A percentile compares a stretch with the other conserved stretches of the same genome.
These are phyloP conservation scores for Epizoanthus fatuus DNA, from an alignment of 92 coral and sea anemone species.

Conservation along the genomic window DNA sequence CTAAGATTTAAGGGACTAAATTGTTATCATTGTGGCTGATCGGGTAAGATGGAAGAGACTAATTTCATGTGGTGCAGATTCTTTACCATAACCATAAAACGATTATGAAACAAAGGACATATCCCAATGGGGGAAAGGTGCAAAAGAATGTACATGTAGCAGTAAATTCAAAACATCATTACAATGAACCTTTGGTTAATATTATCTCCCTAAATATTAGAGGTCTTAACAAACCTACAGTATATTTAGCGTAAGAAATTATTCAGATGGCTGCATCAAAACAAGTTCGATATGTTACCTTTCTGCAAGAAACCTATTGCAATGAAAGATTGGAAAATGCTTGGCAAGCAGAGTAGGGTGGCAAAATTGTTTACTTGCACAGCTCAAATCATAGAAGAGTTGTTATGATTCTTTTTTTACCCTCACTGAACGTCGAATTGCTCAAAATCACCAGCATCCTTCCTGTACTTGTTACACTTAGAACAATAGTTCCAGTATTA, in stretches of 20 bases:
- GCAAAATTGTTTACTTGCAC: neutral
- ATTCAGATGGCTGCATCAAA: neutral
- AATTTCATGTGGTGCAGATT: too few species aligned
- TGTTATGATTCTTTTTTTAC: neutral
- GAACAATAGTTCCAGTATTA: constrained; percentile 23
- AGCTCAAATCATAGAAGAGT: neutral
- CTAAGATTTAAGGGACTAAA: too few species aligned
- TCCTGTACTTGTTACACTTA: constrained; percentile 1
- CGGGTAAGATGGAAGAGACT: too few species aligned
- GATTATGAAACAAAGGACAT: too few species aligned
- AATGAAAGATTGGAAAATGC: neutral
- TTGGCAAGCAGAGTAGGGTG: neutral
- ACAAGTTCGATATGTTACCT: neutral
- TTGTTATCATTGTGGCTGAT: too few species aligned
- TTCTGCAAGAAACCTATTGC: neutral
- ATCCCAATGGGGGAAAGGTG: too few species aligned
- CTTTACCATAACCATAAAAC: too few species aligned
- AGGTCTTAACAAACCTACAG: too few species aligned
- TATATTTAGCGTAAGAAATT: neutral
- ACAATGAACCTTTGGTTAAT: too few species aligned
- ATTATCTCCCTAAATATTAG: too few species aligned
- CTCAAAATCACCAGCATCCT: constrained; percentile 9
- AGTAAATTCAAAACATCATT: neutral
- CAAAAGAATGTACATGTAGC: too few species aligned
- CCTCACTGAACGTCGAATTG: too few species aligned